Base-by-base conservation (phyloP, 2,797 vertebrate species). In the Gallinago solitaria region DNA sequence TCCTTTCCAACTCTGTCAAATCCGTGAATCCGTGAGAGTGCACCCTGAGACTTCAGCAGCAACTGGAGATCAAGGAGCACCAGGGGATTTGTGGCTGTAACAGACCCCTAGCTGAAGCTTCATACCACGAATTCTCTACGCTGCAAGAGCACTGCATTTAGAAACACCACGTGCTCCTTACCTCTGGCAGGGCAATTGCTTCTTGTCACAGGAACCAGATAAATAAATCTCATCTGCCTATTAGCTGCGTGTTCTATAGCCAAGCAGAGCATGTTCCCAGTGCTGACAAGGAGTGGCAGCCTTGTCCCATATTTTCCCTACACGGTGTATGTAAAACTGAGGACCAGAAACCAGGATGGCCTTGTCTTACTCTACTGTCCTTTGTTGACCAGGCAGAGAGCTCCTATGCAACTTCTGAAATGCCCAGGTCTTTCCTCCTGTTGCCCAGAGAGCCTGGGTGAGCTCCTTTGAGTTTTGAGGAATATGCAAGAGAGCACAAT, bases 241-340 rank as follows among this genome's bases (percentile, higher is more conserved):
- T 56, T 27, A 41, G 23, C 47, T 69, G 78, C 43, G 18, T 25
- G 14, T 10, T 68, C 33, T 64, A 73, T 16, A 71, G 69, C 28
- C n/a, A 60, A 32, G 57, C 33, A 78, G 27, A 65, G 19, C 47
- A 4, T 16, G 71, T 77, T 92, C 82, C 59, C 53, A 23, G 43
- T 5, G 60, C 68, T 12, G 51, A 89, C 91, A 80, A 95, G 64
- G 68, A 89, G 91, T 77, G 93, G 91, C 93, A 95, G 93, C 48
- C 75, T 96, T 77, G 78, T 51, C 48, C 41, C 27, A 37, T 35
- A 16, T 9, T 60, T 83, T 43, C 14, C 35, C 17, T n/a, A 27
- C 19, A 43, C 3, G 50, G 16, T 1, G 0, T 8, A 5, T 4
- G 9, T 57, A 37, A 71, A 90, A 78, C n/a, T 16, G 35, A 59